Conservation (phyloP, 2,888 invertebrate genomes). For the Mimas tiliae region DNA sequence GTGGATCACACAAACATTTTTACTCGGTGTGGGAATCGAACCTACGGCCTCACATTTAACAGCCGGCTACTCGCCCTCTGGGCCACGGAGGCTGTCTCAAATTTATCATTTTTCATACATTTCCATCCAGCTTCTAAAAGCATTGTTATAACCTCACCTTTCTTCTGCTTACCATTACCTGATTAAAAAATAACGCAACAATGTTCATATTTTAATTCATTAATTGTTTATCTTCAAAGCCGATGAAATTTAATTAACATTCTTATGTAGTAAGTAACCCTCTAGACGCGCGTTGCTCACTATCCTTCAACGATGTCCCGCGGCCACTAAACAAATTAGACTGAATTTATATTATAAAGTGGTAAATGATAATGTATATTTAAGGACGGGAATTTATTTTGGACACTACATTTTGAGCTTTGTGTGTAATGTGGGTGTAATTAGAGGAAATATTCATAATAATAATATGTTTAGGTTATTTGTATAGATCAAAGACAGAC, state of each 20-base stretch:
- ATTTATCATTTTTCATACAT: too few species aligned
- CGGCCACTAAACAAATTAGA: conserved; percentile 35
- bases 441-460: too few species aligned
- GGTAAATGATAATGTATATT: conserved; percentile 16
- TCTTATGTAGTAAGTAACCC: conserved; percentile 33
- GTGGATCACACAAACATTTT: too few species aligned
- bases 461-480: too few species aligned
- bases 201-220: conserved; percentile 3
- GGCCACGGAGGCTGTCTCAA: too few species aligned
- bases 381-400: too few species aligned
- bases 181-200: background rate
- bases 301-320: conserved; percentile 40
- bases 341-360: conserved; percentile 33
- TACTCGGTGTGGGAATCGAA: too few species aligned
- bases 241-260: conserved; percentile 31
- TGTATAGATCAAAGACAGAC: too few species aligned
- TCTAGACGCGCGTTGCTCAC: conserved; percentile 30
- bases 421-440: too few species aligned
- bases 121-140: too few species aligned
- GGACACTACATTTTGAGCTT: background rate
- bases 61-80: too few species aligned
- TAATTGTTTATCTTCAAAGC: conserved; percentile 20
- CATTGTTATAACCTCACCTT: background rate
- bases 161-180: background rate
- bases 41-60: too few species aligned